Evolutionary conservation across 2,113 vertebrate genomes (phyloP).

Genomic region (Paedocypris sp.): DNA sequence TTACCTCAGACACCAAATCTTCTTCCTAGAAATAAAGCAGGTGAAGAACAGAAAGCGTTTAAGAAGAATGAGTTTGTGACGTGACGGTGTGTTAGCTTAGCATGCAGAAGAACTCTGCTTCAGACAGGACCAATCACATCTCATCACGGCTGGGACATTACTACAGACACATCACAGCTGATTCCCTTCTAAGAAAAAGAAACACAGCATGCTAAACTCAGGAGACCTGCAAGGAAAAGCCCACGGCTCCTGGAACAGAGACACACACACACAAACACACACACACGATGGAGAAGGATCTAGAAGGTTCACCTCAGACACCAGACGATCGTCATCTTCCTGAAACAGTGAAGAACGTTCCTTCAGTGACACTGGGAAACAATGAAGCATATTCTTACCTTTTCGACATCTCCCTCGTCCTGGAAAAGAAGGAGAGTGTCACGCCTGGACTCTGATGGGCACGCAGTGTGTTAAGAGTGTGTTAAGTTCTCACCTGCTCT

Average conservation of each 20-base stretch:
- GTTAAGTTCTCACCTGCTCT: not conserved
- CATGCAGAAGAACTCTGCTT: too few species aligned
- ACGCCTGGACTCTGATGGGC: too few species aligned
- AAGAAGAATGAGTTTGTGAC: too few species aligned
- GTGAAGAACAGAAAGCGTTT: slow-evolving; percentile 40
- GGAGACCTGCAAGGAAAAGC: not conserved
- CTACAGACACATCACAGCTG: not conserved
- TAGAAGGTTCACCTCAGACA: slow-evolving; percentile 33
- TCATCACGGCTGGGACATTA: not conserved
- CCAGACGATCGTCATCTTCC: slow-evolving; percentile 27
- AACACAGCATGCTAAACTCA: too few species aligned
- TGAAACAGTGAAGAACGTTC: slow-evolving; percentile 18
- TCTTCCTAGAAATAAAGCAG: slow-evolving; percentile 47
- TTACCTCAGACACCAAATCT: slow-evolving; percentile 67
- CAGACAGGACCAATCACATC: too few species aligned
- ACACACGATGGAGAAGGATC: not conserved
- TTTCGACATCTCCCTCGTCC: slow-evolving; percentile 3
- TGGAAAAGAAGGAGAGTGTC: not conserved
- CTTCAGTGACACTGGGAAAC: not conserved
- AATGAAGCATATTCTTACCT: not conserved
- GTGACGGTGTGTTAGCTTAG: too few species aligned
- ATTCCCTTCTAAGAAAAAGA: not conserved
- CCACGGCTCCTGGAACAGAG: too few species aligned
- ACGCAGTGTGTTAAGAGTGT: too few species aligned
- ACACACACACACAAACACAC: slow-evolving; percentile 2